Percentiles rank a stretch among this genome's conserved stretches.
phyloP scores from a whole-genome alignment of 2,113 vertebrate genomes.

The Tinamus guttatus region DNA sequence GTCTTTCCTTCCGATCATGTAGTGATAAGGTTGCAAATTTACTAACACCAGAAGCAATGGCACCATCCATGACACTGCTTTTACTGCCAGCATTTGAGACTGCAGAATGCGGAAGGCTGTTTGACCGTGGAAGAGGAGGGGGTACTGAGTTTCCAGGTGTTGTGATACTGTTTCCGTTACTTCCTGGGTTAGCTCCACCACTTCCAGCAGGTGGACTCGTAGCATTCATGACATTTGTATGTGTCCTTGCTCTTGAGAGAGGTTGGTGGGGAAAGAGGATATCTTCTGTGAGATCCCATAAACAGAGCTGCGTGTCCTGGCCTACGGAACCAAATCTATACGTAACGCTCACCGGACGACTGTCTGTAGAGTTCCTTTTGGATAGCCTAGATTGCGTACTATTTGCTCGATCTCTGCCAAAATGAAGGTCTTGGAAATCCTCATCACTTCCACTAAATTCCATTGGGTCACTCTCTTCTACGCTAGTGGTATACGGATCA shows the following conservation, averaged over 20 bases:
- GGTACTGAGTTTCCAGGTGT: constrained; percentile 86
- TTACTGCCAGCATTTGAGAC: constrained; percentile 90
- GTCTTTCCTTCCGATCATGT: constrained; percentile 96
- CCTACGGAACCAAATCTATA: constrained; percentile 98
- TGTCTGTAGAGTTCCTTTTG: constrained; percentile 97
- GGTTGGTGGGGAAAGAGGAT: constrained; percentile 98
- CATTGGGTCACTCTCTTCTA: constrained; percentile 92
- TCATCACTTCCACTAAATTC: constrained; percentile 98
- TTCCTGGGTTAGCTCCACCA: constrained; percentile 77
- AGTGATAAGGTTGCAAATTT: constrained; percentile 97
- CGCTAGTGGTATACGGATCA: constrained; percentile 96
- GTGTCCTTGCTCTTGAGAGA: constrained; percentile 95
- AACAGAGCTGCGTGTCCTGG: constrained; percentile 96
- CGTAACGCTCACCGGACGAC: constrained; percentile 93
- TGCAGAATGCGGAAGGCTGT: constrained; percentile 95
- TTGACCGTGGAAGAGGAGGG: constrained; percentile 92
- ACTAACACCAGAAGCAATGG: constrained; percentile 92
- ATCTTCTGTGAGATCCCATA: constrained; percentile 99
- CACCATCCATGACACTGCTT: constrained; percentile 89
- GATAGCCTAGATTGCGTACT: constrained; percentile 94
- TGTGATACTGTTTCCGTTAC: constrained; percentile 84
- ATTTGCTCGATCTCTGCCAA: constrained; percentile 91
- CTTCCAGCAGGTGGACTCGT: constrained; percentile 86
- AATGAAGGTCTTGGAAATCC: constrained; percentile 95
- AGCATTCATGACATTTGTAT: constrained; percentile 98